These are phyloP conservation scores for Chaetogeoica ovagalla DNA, from an alignment of 2,888 invertebrate species.

Conservation along the genomic window DNA sequence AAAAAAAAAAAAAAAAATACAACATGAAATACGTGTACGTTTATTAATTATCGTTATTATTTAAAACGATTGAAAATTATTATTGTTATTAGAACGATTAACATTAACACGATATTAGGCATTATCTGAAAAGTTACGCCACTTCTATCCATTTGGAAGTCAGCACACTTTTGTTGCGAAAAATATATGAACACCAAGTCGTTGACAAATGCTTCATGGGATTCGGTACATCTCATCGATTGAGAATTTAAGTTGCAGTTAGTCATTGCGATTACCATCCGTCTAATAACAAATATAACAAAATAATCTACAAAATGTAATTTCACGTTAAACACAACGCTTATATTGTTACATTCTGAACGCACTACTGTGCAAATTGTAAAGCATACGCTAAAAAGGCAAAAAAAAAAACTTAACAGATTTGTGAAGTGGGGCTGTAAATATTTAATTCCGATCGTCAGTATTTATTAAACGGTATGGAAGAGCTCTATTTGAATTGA, in stretches of 20 bases:
- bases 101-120: neutral
- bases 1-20: no score
- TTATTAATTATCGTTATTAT: neutral
- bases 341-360: no score
- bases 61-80: neutral
- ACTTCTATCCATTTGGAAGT: neutral
- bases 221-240: neutral
- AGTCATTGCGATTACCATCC: conserved; percentile 4
- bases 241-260: neutral
- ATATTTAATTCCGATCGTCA: no score
- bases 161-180: conserved; percentile 1
- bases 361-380: no score
- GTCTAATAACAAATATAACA: neutral
- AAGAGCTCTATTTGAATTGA: no score
- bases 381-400: no score
- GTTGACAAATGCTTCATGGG: neutral
- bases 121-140: neutral
- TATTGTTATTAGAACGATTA: no score
- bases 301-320: no score
- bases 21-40: neutral
- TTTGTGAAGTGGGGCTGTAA: no score
- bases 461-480: no score
- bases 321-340: no score
- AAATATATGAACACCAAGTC: conserved; percentile 6
- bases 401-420: no score